Percentiles rank a stretch among this genome's conserved stretches.
Evolutionary conservation across 1,140 invertebrate genomes (phyloP).

Genomic region (Cydia splendana): DNA sequence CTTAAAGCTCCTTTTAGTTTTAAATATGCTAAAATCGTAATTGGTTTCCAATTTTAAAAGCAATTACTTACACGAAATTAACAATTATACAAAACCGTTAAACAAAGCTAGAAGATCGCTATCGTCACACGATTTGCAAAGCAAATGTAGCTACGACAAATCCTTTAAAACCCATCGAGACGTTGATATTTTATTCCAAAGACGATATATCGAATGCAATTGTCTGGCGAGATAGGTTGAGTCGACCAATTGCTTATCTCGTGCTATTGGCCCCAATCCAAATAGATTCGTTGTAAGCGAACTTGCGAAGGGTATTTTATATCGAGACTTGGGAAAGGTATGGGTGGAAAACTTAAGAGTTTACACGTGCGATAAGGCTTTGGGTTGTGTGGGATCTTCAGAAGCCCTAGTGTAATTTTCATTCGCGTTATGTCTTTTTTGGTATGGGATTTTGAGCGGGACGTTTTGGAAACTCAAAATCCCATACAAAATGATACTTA

Average conservation of each 20-base stretch:
- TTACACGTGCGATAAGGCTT: slow-evolving; percentile 9
- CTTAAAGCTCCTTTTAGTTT: too few species aligned
- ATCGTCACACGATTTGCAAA: slow-evolving; percentile 1
- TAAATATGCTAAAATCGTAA: too few species aligned
- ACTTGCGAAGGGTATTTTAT: slow-evolving; percentile 29
- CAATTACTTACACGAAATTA: too few species aligned
- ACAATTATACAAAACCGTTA: too few species aligned
- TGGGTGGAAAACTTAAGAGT: background rate
- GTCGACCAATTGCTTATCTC: slow-evolving; percentile 53
- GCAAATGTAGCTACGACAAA: slow-evolving; percentile 6
- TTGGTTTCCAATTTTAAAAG: too few species aligned
- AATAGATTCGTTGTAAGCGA: slow-evolving; percentile 44
- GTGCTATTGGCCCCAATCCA: slow-evolving; percentile 49
- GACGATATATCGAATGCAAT: slow-evolving; percentile 49
- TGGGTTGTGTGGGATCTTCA: too few species aligned
- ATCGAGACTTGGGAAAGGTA: slow-evolving; percentile 35
- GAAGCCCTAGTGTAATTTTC: too few species aligned
- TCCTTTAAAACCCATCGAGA: slow-evolving; percentile 19
- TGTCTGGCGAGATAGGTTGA: slow-evolving; percentile 43
- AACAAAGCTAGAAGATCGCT: background rate
- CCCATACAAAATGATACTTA: too few species aligned
- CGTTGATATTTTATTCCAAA: slow-evolving; percentile 43
- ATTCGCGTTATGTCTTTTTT: too few species aligned
- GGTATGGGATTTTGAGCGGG: too few species aligned
- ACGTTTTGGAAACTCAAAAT: too few species aligned